Base-by-base conservation (phyloP, 2,113 vertebrate genomes). In the Neodontobutis hainanensis region DNA sequence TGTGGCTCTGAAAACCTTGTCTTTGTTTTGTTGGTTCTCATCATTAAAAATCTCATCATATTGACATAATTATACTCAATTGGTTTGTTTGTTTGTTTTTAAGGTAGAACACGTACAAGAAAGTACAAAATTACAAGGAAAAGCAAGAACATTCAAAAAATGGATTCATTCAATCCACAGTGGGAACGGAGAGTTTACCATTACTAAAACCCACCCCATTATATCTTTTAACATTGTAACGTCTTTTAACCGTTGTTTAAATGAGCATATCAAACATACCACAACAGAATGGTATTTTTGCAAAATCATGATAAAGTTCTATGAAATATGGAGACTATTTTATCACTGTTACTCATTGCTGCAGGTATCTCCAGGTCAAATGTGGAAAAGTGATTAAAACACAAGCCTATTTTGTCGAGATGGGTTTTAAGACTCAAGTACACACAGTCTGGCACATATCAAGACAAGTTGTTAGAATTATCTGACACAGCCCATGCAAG, bases 281-380 rank as follows among this genome's bases (percentile, higher is more conserved):
- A 36, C 11, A 4, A 55, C 52, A n/a, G 32, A 14, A 6, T 38
- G 34, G 32, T 14, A 14, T 55, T 36, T 38, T 55, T 55, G 52
- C 52, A 8, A 3, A 14, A 34, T 55, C 52, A 55, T 55, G 36
- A 55, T 55, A 55, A 55, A n/a, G 34, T 12, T 35, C 36, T 35
- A 38, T 36, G 11, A 34, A 55, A 36, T 36, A 36, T 36, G 52
- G 5, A 12, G 36, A 15, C 0, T 12, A 38, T 55, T 55, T 55
- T 55, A 32, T 36, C 34, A 9, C 32, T 55, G 51, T 55, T 55
- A n/a, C n/a, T 36, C 34, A 55, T 36, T 55, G 32, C 34, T 34
- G 12, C 52, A 55, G 52, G 34, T 55, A 34, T 34, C 38, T 38
- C 52, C 38, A 36, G 52, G 52, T n/a, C 52, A 55, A 38, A 55